phyloP scores from a whole-genome alignment of 2,888 invertebrate genomes.

The Cinara cedri region DNA sequence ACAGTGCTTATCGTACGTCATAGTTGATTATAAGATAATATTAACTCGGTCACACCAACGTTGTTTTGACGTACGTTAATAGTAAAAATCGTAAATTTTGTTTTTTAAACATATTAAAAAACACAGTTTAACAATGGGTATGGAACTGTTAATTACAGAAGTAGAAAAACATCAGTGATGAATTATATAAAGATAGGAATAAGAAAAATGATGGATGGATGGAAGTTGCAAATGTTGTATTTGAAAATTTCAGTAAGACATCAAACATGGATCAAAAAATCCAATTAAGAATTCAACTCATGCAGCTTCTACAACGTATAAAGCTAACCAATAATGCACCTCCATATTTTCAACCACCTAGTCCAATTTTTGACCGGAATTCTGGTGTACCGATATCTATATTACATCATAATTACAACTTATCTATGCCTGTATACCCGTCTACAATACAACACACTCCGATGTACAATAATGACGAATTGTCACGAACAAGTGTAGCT shows the following conservation, averaged over 20 bases:
- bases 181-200: no score
- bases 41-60: no score
- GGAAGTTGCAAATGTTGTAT: no score
- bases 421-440: constrained; percentile 22
- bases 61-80: no score
- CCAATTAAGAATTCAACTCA: constrained; percentile 22
- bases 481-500: constrained; percentile 14
- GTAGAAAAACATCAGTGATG: no score
- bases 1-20: no score
- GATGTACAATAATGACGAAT: constrained; percentile 28
- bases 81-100: no score
- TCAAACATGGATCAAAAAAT: constrained; percentile 29
- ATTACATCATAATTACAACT: constrained; percentile 26
- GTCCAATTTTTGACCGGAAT: constrained; percentile 19
- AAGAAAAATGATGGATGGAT: no score
- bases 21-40: no score
- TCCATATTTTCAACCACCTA: constrained; percentile 22
- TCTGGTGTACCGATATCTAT: constrained; percentile 27
- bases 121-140: no score
- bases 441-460: constrained; percentile 28
- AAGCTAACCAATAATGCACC: constrained; percentile 30
- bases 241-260: neutral
- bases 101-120: no score
- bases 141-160: no score
- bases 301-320: constrained; percentile 34